A percentile compares a stretch with the other conserved stretches of the same genome.
These are phyloP conservation scores for Xylota sylvarum DNA, from an alignment of 2,888 invertebrate genomes.

Conservation along the genomic window DNA sequence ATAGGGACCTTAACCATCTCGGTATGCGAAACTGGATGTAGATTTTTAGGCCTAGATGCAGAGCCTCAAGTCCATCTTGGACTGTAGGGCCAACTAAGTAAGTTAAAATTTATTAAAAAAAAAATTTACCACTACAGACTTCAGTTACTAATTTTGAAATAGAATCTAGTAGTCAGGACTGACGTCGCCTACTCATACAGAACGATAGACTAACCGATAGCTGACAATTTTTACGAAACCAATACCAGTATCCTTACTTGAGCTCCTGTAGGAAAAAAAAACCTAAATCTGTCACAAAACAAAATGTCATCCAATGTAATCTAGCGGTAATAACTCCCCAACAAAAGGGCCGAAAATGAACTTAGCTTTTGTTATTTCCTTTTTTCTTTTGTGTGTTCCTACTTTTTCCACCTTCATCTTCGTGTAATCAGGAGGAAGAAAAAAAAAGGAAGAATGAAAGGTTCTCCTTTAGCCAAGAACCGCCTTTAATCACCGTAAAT, in stretches of 20 bases:
- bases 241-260: background rate
- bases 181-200: too few relatives aligned
- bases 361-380: constrained; percentile 36
- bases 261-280: background rate
- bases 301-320: constrained; percentile 67
- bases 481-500: constrained; percentile 66
- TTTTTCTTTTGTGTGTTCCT: background rate
- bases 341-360: constrained; percentile 58
- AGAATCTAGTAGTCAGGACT: too few relatives aligned
- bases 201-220: too few relatives aligned
- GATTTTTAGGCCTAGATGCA: too few relatives aligned
- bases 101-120: too few relatives aligned
- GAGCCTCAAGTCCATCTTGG: too few relatives aligned
- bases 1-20: too few relatives aligned
- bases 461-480: constrained; percentile 42
- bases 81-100: too few relatives aligned
- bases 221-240: background rate
- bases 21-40: too few relatives aligned
- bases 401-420: constrained; percentile 31
- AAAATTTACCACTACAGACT: too few relatives aligned
- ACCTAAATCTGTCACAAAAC: constrained; percentile 36
- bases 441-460: constrained; percentile 24
- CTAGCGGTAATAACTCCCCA: constrained; percentile 63
- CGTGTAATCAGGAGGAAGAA: constrained; percentile 39
- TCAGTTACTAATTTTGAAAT: too few relatives aligned